phyloP scores from a whole-genome alignment of 2,113 vertebrate genomes.

The Notothenia rossii region DNA sequence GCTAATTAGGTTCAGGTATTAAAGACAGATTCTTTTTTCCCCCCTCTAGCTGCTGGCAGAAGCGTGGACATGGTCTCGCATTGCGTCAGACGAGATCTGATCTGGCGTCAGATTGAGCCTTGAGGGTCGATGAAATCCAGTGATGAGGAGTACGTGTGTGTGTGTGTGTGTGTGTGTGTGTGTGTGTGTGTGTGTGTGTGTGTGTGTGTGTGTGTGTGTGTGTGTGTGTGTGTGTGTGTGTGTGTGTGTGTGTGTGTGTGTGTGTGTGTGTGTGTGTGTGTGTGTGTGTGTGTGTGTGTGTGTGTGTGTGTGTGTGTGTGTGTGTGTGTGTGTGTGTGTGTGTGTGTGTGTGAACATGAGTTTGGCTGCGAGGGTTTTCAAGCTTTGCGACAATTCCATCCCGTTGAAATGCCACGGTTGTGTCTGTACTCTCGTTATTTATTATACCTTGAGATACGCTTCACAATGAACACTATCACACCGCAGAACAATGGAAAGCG shows the following conservation, averaged over 20 bases:
- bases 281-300: constrained; percentile 4
- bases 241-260: not conserved
- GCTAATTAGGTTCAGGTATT: constrained; percentile 84
- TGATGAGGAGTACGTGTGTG: not conserved
- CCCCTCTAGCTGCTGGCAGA: constrained; percentile 51
- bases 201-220: not conserved
- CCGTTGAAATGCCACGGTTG: constrained; percentile 17
- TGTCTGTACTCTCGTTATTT: constrained; percentile 14
- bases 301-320: not conserved
- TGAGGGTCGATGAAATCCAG: constrained; percentile 30
- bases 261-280: not conserved
- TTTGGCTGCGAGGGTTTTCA: constrained; percentile 1
- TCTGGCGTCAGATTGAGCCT: constrained; percentile 63
- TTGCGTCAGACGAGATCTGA: constrained; percentile 60
- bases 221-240: constrained; percentile 4
- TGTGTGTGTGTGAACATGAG: constrained; percentile 1
- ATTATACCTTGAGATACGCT: constrained; percentile 50
- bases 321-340: not conserved
- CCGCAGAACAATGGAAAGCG: constrained; percentile 42
- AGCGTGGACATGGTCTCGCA: constrained; percentile 35
- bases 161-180: constrained; percentile 1
- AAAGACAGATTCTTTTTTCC: constrained; percentile 73
- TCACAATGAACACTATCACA: constrained; percentile 55
- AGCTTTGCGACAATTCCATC: constrained; percentile 39
- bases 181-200: not conserved